Conservation (phyloP, 2,797 vertebrate genomes). For the Hemibagrus guttatus region DNA sequence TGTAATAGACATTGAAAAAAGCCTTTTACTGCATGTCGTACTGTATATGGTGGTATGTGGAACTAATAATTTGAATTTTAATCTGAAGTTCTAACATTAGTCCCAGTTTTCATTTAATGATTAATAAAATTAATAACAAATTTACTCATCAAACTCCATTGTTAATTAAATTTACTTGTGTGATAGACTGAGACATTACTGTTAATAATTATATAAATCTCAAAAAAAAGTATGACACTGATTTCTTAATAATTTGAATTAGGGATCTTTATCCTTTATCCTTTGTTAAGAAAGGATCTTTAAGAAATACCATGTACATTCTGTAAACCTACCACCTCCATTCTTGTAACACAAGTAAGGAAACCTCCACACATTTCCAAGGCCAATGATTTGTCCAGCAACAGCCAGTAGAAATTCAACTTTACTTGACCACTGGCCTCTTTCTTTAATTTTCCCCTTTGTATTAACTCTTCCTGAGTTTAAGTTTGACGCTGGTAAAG, state of each 20-base stretch:
- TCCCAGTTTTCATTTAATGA: no score
- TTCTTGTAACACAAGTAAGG: slow-evolving; percentile 82
- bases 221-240: not conserved
- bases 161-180: no score
- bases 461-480: slow-evolving; percentile 32
- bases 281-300: no score
- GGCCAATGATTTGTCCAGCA: slow-evolving; percentile 74
- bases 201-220: not conserved
- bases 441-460: slow-evolving; percentile 58
- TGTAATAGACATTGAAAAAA: no score
- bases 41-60: no score
- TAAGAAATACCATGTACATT: not conserved
- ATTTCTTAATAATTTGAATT: not conserved
- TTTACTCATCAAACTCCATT: no score
- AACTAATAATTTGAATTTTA: no score
- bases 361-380: slow-evolving; percentile 81
- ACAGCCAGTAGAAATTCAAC: slow-evolving; percentile 73
- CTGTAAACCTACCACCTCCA: slow-evolving; percentile 73
- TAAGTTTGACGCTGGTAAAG: slow-evolving; percentile 38
- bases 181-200: not conserved
- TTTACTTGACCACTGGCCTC: slow-evolving; percentile 74
- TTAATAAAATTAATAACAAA: no score
- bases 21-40: no score
- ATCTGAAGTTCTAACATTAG: no score
- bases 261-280: no score